A percentile compares a stretch with the other conserved stretches of the same genome.
Conservation (phyloP, 2,113 vertebrate species). For the Regulus satrapa region DNA sequence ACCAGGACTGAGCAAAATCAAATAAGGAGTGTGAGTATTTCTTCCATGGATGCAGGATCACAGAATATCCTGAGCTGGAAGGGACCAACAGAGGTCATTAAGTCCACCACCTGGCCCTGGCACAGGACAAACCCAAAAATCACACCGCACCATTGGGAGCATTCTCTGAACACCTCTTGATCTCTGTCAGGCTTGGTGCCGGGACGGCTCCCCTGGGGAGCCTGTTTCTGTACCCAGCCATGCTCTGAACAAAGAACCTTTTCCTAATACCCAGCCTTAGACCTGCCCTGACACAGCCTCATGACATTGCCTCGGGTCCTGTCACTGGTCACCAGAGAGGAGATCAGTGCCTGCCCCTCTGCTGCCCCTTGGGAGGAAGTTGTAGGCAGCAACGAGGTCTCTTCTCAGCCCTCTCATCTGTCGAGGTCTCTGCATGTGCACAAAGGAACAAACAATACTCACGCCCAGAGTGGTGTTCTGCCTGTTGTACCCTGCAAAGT, state of each 20-base stretch:
- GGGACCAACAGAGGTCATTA: background rate
- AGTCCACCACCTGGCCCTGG: background rate
- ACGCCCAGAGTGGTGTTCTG: slow-evolving; percentile 94
- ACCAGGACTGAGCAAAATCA: background rate
- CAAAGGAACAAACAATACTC: slow-evolving; percentile 46
- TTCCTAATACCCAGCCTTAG: background rate
- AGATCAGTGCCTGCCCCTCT: background rate
- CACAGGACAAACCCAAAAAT: background rate
- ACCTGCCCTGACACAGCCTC: background rate
- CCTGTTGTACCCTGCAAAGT: slow-evolving; percentile 93
- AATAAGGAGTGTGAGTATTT: background rate
- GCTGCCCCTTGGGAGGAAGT: background rate
- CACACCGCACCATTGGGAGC: background rate
- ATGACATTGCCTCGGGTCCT: background rate
- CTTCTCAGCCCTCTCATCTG: background rate
- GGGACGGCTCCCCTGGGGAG: too few species aligned
- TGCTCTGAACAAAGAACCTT: background rate
- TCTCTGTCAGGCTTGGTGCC: background rate
- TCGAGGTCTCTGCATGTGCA: background rate
- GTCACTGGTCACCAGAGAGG: background rate
- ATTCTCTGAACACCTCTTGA: background rate
- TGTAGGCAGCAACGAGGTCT: background rate
- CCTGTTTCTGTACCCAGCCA: background rate
- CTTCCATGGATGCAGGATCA: background rate
- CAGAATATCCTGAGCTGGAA: background rate